phyloP scores from a whole-genome alignment of 2,888 invertebrate species.

The Zaprionus obscuricornis region DNA sequence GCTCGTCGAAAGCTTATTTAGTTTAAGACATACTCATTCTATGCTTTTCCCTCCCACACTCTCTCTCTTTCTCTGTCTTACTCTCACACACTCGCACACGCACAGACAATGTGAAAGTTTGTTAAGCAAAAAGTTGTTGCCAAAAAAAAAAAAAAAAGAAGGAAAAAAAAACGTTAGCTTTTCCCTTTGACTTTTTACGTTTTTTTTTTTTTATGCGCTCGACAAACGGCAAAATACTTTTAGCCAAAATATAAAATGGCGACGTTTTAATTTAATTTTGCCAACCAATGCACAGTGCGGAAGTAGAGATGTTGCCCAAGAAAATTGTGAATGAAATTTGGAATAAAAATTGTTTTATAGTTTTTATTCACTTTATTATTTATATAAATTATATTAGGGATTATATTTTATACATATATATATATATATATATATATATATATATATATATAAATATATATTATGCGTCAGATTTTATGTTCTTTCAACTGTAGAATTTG shows the following conservation, averaged over 20 bases:
- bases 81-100: conserved; percentile 1
- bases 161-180: conserved; percentile 33
- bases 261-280: conserved; percentile 35
- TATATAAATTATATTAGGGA: too few species aligned
- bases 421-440: too few species aligned
- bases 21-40: conserved; percentile 38
- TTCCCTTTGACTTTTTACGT: conserved; percentile 42
- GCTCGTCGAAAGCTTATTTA: conserved; percentile 43
- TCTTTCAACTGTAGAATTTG: too few species aligned
- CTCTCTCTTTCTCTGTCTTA: too few species aligned
- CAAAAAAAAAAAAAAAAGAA: conserved; percentile 1
- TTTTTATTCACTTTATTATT: too few species aligned
- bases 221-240: conserved; percentile 34
- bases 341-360: too few species aligned
- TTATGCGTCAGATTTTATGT: too few species aligned
- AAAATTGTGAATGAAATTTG: too few species aligned
- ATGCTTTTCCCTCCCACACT: too few species aligned
- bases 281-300: conserved; percentile 1
- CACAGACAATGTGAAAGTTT: conserved; percentile 34
- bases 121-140: conserved; percentile 38
- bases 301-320: too few species aligned
- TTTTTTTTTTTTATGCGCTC: conserved; percentile 32
- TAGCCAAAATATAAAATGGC: conserved; percentile 27
- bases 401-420: too few species aligned
- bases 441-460: too few species aligned